Conservation (phyloP, 2,888 invertebrate species). For the Pyrochroa serraticornis region DNA sequence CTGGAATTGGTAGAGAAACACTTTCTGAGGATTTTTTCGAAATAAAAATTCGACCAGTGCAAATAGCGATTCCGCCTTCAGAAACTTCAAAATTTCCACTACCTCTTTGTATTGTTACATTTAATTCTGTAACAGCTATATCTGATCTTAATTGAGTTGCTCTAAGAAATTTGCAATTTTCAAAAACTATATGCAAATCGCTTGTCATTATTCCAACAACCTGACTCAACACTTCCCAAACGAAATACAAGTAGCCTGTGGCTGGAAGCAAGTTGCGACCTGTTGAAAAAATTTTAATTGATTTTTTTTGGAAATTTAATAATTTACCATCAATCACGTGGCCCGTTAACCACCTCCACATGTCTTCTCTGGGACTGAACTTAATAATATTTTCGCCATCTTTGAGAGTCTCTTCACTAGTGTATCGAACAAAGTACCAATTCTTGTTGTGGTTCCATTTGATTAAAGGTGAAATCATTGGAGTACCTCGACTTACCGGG, state of each 20-base stretch:
- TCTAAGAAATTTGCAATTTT: constrained; percentile 81
- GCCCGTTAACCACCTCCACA: constrained; percentile 74
- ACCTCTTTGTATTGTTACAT: constrained; percentile 23
- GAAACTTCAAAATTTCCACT: constrained; percentile 37
- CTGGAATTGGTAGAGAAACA: neutral
- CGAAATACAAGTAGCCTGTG: constrained; percentile 79
- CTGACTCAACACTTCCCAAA: constrained; percentile 80
- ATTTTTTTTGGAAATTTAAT: constrained; percentile 36
- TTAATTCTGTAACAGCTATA: constrained; percentile 60
- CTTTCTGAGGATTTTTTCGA: constrained; percentile 15
- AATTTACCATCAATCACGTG: constrained; percentile 81
- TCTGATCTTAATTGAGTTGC: constrained; percentile 77
- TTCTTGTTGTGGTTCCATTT: constrained; percentile 86
- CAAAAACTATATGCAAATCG: constrained; percentile 80
- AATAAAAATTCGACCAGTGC: constrained; percentile 30
- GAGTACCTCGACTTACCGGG: constrained; percentile 75
- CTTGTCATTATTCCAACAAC: constrained; percentile 69
- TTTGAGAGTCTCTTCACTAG: constrained; percentile 46
- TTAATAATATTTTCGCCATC: constrained; percentile 69
- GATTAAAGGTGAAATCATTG: constrained; percentile 70
- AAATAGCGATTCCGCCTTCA: constrained; percentile 3
- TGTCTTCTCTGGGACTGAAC: constrained; percentile 68
- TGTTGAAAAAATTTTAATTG: constrained; percentile 35
- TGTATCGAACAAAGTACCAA: constrained; percentile 67
- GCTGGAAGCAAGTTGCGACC: constrained; percentile 83